Evolutionary conservation across 2,113 vertebrate species (phyloP).

Genomic region (Poeciliopsis occidentalis): DNA sequence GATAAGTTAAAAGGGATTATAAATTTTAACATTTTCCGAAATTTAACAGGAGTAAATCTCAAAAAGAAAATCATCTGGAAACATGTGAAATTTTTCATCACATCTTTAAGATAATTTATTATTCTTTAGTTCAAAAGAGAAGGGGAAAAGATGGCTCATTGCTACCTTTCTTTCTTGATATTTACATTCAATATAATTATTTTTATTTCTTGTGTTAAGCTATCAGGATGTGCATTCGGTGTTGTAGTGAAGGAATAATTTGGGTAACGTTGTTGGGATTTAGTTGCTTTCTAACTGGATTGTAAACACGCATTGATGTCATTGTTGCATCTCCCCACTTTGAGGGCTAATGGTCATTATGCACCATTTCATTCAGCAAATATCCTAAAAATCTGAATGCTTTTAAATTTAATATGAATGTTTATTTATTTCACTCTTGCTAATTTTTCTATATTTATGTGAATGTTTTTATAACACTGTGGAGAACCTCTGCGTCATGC

Average conservation of each 20-base stretch:
- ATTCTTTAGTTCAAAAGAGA: too few relatives aligned
- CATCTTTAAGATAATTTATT: too few relatives aligned
- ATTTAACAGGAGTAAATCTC: too few relatives aligned
- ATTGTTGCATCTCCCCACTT: neutral
- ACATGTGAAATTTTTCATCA: too few relatives aligned
- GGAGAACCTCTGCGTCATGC: neutral
- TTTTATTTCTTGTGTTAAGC: neutral
- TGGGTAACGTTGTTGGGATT: neutral
- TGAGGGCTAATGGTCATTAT: constrained; percentile 39
- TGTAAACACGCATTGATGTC: constrained; percentile 27
- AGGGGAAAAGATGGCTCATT: too few relatives aligned
- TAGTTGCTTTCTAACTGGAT: constrained; percentile 3
- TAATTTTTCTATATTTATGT: neutral
- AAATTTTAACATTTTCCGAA: too few relatives aligned
- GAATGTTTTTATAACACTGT: neutral
- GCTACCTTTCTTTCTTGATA: too few relatives aligned
- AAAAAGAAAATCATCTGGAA: too few relatives aligned
- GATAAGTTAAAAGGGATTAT: too few relatives aligned
- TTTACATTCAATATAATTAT: neutral
- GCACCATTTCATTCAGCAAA: neutral
- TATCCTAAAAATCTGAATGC: constrained; percentile 11
- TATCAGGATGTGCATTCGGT: neutral
- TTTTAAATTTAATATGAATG: constrained; percentile 14
- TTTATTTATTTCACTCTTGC: constrained; percentile 14
- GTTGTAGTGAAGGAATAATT: neutral